Percentiles rank a stretch among this genome's conserved stretches.
Evolutionary conservation across 2,113 vertebrate species (phyloP).

Genomic region (Phycodurus eques): DNA sequence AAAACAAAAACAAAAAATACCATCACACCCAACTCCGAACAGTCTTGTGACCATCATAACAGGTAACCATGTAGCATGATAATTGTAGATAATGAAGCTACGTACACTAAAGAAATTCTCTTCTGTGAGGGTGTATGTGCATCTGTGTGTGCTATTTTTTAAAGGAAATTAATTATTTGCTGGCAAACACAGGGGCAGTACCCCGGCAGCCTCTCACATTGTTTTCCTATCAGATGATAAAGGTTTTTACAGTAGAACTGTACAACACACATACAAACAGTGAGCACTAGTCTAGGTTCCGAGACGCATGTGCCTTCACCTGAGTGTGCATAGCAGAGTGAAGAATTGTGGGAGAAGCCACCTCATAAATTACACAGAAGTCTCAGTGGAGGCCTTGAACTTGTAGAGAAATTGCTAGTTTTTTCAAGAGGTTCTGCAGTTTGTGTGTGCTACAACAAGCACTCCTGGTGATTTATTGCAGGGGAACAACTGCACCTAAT

Average conservation of each 20-base stretch:
- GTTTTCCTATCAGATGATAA: background rate
- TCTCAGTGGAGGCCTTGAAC: background rate
- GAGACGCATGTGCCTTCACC: conserved; percentile 29
- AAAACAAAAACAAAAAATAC: background rate
- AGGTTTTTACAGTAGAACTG: background rate
- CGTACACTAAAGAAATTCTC: background rate
- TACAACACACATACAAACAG: conserved; percentile 1
- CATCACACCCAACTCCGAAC: background rate
- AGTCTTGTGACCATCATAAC: background rate
- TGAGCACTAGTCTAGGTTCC: background rate
- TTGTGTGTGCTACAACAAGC: background rate
- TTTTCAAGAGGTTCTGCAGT: background rate
- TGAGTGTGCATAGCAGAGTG: conserved; percentile 1
- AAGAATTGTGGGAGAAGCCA: conserved; percentile 2
- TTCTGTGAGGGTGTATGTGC: background rate
- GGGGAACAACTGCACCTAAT: background rate
- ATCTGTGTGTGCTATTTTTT: background rate
- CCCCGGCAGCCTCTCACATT: background rate
- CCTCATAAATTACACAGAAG: conserved; percentile 10
- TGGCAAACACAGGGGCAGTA: background rate
- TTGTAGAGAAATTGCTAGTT: conserved; percentile 5
- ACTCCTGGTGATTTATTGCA: conserved; percentile 3
- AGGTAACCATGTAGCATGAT: background rate
- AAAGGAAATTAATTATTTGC: background rate
- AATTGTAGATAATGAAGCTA: background rate